Evolutionary conservation across 2,797 vertebrate genomes (phyloP), one percentile per base, ranked within the genome.

Genomic region (Fistularia commersonii): DNA sequence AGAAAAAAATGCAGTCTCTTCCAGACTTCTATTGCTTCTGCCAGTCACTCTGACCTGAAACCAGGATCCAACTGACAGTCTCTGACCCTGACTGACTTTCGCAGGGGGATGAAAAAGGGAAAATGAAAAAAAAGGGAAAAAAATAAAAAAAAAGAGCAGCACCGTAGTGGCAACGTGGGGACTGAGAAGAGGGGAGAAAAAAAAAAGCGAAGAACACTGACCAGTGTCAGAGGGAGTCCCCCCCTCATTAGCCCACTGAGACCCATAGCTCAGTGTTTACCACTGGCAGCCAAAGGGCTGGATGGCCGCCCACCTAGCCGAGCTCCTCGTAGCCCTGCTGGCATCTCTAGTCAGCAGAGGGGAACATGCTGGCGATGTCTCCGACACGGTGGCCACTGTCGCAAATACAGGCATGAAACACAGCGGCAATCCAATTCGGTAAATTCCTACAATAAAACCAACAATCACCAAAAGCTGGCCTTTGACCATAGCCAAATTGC

Each of bases 221-320:
- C 61, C 47, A 62, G 69, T 60, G 65, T 77, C 71, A 69, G 63
- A 58, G 78, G 77, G 74, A 79, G 70, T 75, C 65, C 79, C 77
- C 59, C 76, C 78, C 75, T 76, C 68, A 81, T 85, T 80, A 86
- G 76, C 81, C 69, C 74, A 62, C 58, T 59, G 62, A 77, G 72
- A 79, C 71, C 70, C 64, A 67, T 66, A 76, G 79, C 74, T 81
- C 76, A 70, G 80, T 72, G 77, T 84, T 79, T 75, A 77, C 64
- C 67, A 55, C 53, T 5, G 54, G 69, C 80, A 82, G 80, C 77
- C 71, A 76, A 71, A 69, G 69, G 74, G 74, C 74, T 48, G 50
- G 58, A 64, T 73, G 74, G 76, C 67, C 63, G 62, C 51, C 43
- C 34, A 72, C 61, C 65, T 68, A 60, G 76, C 74, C 72, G 66